phyloP scores from a whole-genome alignment of 2,113 vertebrate species.

The Oxygymnocypris stewartii region DNA sequence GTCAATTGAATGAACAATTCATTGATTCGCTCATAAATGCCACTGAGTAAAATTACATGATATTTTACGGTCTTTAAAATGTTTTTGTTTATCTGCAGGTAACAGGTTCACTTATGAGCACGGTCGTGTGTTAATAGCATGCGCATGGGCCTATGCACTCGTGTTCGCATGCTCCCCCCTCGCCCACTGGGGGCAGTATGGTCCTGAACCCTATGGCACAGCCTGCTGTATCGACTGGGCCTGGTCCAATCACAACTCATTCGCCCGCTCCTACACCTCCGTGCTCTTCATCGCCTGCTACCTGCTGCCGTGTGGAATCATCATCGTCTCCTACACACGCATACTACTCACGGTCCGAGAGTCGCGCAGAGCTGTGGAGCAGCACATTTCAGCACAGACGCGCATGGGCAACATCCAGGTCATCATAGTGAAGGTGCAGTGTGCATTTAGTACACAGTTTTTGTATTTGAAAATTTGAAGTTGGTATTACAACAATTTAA shows the following conservation, averaged over 20 bases:
- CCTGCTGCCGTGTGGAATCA: slow-evolving; percentile 65
- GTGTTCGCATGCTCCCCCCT: slow-evolving; percentile 69
- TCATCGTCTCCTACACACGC: slow-evolving; percentile 65
- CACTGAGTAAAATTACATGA: not conserved
- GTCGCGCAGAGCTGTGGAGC: slow-evolving; percentile 66
- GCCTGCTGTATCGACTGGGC: slow-evolving; percentile 70
- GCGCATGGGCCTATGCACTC: slow-evolving; percentile 64
- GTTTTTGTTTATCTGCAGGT: slow-evolving; percentile 56
- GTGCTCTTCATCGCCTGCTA: slow-evolving; percentile 69
- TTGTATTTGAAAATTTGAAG: not conserved
- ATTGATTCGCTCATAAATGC: not conserved
- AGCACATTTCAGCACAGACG: slow-evolving; percentile 50
- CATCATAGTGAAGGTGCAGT: slow-evolving; percentile 64
- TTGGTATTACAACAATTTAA: no score
- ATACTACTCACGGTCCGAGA: slow-evolving; percentile 69
- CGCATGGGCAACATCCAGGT: slow-evolving; percentile 62
- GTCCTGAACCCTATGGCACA: slow-evolving; percentile 67
- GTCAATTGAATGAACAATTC: not conserved
- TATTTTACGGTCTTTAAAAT: not conserved
- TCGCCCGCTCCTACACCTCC: slow-evolving; percentile 60
- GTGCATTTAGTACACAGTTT: not conserved
- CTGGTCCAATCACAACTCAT: slow-evolving; percentile 48
- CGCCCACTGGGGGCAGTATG: slow-evolving; percentile 66
- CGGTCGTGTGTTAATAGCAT: slow-evolving; percentile 60
- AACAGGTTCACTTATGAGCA: slow-evolving; percentile 65